These are phyloP conservation scores for Oegoconia quadripuncta DNA, from an alignment of 2,888 invertebrate genomes.

Conservation along the genomic window DNA sequence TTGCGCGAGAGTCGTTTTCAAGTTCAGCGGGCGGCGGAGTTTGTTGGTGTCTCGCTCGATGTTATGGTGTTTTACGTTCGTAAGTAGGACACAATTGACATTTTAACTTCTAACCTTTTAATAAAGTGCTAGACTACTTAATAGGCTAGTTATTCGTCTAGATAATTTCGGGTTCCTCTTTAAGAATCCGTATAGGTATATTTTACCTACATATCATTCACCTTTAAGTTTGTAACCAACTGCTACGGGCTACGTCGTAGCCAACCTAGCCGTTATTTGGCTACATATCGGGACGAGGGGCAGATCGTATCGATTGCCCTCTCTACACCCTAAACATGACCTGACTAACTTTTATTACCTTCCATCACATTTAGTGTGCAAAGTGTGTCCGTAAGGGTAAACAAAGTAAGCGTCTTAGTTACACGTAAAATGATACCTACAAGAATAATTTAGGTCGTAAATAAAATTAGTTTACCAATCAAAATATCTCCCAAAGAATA, in stretches of 20 bases:
- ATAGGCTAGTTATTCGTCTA: too few relatives aligned
- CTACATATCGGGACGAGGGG: slow-evolving; percentile 43
- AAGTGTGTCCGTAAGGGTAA: neutral
- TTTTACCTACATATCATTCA: too few relatives aligned
- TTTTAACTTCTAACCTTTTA: too few relatives aligned
- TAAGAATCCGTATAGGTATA: neutral
- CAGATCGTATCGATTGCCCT: slow-evolving; percentile 51
- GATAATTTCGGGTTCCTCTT: neutral
- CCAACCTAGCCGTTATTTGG: slow-evolving; percentile 51
- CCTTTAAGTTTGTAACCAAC: too few relatives aligned
- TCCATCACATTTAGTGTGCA: slow-evolving; percentile 13
- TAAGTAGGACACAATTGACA: too few relatives aligned
- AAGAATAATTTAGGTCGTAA: too few relatives aligned
- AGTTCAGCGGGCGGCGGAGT: slow-evolving; percentile 51
- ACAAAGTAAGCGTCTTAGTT: neutral
- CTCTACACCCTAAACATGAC: slow-evolving; percentile 37
- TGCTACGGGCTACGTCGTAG: slow-evolving; percentile 42
- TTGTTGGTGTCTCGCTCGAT: slow-evolving; percentile 17
- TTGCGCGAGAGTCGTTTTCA: slow-evolving; percentile 77
- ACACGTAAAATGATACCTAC: neutral
- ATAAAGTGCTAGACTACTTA: too few relatives aligned
- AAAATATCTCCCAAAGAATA: neutral
- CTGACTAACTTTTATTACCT: slow-evolving; percentile 37
- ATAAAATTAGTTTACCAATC: too few relatives aligned
- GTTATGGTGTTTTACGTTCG: too few relatives aligned